A percentile compares a stretch with the other conserved stretches of the same genome.
Conservation (phyloP, 2,113 vertebrate species). For the Alces alces region DNA sequence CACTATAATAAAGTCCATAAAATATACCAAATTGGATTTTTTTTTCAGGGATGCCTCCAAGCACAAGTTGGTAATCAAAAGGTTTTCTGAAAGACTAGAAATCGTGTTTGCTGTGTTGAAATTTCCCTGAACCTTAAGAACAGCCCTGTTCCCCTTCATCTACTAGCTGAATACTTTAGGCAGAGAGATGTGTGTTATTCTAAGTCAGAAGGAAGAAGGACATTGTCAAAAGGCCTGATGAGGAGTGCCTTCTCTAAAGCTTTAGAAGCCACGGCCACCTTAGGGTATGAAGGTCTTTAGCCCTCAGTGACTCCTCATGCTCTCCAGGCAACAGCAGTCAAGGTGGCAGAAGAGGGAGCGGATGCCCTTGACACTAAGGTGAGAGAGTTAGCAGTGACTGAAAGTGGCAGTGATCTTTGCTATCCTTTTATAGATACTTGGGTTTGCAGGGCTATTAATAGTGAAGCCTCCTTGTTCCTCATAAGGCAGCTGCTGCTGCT, state of each 20-base stretch:
- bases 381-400: background rate
- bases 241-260: background rate
- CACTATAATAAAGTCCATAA: slow-evolving; percentile 74
- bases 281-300: background rate
- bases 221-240: slow-evolving; percentile 6
- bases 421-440: background rate
- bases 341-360: background rate
- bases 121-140: slow-evolving; percentile 54
- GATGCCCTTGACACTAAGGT: background rate
- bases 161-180: background rate
- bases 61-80: slow-evolving; percentile 73
- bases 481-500: background rate
- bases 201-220: background rate
- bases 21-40: slow-evolving; percentile 75
- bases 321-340: background rate
- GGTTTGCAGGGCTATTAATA: background rate
- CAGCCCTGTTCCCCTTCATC: background rate
- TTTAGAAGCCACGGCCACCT: background rate
- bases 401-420: too few relatives aligned
- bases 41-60: slow-evolving; percentile 66
- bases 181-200: background rate
- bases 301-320: background rate
- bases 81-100: slow-evolving; percentile 61
- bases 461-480: background rate
- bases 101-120: slow-evolving; percentile 57